A percentile compares a stretch with the other conserved stretches of the same genome.
These are phyloP conservation scores for Pocillopora verrucosa DNA, from an alignment of 64 coral and sea anemone genomes.

Conservation along the genomic window DNA sequence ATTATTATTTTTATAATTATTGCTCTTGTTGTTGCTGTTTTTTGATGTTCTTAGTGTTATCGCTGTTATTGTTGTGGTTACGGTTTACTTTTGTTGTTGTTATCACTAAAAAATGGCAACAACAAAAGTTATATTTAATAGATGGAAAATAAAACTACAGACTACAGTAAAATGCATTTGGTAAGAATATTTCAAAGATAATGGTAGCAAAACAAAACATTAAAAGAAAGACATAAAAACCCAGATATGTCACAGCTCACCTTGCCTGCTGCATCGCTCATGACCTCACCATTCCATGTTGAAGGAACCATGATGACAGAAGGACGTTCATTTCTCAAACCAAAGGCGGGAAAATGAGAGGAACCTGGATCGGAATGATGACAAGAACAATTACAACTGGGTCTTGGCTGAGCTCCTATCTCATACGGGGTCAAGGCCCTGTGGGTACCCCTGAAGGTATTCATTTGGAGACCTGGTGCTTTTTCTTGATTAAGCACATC, in stretches of 20 bases:
- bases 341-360: neutral
- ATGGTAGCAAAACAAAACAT: too few relatives aligned
- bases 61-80: too few relatives aligned
- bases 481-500: neutral
- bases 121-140: too few relatives aligned
- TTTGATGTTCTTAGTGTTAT: too few relatives aligned
- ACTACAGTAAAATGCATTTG: too few relatives aligned
- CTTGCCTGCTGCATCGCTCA: neutral
- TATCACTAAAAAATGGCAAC: too few relatives aligned
- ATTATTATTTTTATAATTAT: too few relatives aligned
- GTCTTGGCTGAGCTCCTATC: neutral
- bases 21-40: too few relatives aligned
- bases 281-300: neutral
- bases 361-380: neutral
- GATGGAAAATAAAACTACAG: too few relatives aligned
- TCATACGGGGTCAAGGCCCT: conserved; percentile 30
- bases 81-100: too few relatives aligned
- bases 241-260: neutral
- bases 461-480: neutral
- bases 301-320: conserved; percentile 41
- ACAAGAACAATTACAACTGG: conserved; percentile 2
- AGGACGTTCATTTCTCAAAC: conserved; percentile 15
- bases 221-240: neutral
- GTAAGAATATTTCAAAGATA: too few relatives aligned
- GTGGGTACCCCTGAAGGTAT: conserved; percentile 8